These are phyloP conservation scores for Nothocercus julius DNA, from an alignment of 2,113 vertebrate genomes.

Conservation along the genomic window DNA sequence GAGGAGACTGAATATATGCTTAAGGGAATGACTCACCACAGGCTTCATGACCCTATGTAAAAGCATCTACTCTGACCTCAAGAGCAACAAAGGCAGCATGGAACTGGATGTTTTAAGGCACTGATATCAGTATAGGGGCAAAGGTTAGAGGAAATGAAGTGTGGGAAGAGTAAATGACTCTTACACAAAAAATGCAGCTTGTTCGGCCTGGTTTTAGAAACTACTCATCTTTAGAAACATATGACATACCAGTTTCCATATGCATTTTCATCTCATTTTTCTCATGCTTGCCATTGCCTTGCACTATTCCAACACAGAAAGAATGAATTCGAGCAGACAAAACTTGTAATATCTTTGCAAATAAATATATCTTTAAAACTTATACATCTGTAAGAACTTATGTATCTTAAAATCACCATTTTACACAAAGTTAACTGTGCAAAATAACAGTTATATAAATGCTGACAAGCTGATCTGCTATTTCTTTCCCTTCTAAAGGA, in stretches of 20 bases:
- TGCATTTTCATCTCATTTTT: constrained; percentile 1
- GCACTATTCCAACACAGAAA: background rate
- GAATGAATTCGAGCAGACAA: background rate
- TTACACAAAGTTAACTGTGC: background rate
- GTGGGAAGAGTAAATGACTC: constrained; percentile 63
- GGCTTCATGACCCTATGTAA: constrained; percentile 55
- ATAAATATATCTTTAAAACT: background rate
- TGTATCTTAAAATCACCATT: background rate
- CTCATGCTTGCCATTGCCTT: background rate
- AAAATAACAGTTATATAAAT: background rate
- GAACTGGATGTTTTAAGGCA: constrained; percentile 53
- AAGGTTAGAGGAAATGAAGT: constrained; percentile 64
- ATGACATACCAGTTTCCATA: background rate
- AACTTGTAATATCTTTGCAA: background rate
- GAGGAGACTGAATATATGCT: background rate
- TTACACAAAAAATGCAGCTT: constrained; percentile 41
- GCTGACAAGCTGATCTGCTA: background rate
- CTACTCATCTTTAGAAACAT: background rate
- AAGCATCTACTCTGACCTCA: constrained; percentile 59
- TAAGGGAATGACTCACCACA: constrained; percentile 45
- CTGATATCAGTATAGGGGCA: constrained; percentile 41
- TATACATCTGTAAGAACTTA: too few species aligned
- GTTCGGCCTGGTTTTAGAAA: background rate
- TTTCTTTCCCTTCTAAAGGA: background rate
- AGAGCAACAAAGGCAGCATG: constrained; percentile 39